Conservation (phyloP, 92 coral and sea anemone genomes). For the Ricordea florida region DNA sequence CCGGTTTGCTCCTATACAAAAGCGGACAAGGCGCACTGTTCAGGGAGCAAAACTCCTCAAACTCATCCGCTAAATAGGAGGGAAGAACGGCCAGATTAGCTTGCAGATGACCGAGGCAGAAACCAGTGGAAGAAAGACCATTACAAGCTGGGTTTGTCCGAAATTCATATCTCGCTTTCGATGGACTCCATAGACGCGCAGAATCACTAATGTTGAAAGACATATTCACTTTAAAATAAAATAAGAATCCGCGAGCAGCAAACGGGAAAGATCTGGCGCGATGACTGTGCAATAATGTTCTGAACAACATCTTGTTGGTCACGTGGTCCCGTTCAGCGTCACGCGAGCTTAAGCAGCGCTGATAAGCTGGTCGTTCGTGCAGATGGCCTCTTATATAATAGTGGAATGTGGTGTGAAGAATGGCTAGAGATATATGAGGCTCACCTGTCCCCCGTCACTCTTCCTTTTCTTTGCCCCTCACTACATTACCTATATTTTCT, state of each 20-base stretch:
- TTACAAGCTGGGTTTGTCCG: constrained; percentile 7
- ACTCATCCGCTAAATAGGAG: constrained; percentile 20
- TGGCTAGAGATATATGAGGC: no score
- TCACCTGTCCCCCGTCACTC: no score
- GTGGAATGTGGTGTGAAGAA: no score
- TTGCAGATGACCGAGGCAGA: constrained; percentile 21
- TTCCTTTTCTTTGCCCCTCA: no score
- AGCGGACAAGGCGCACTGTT: constrained; percentile 47
- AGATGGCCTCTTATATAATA: no score
- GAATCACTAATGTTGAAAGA: not conserved
- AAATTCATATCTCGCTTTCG: constrained; percentile 36
- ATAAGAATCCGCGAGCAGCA: not conserved
- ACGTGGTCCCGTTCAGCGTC: no score
- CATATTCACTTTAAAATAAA: not conserved
- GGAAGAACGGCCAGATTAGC: constrained; percentile 46
- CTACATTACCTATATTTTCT: no score
- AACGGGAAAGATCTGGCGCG: no score
- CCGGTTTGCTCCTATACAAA: constrained; percentile 14
- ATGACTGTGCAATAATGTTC: no score
- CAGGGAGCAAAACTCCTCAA: constrained; percentile 27
- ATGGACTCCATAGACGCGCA: constrained; percentile 19
- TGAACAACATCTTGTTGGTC: no score
- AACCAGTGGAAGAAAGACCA: constrained; percentile 18
- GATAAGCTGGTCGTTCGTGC: no score
- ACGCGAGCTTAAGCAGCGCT: no score